Conservation (phyloP, 1,140 invertebrate species). For the Caenorhabditis remanei region DNA sequence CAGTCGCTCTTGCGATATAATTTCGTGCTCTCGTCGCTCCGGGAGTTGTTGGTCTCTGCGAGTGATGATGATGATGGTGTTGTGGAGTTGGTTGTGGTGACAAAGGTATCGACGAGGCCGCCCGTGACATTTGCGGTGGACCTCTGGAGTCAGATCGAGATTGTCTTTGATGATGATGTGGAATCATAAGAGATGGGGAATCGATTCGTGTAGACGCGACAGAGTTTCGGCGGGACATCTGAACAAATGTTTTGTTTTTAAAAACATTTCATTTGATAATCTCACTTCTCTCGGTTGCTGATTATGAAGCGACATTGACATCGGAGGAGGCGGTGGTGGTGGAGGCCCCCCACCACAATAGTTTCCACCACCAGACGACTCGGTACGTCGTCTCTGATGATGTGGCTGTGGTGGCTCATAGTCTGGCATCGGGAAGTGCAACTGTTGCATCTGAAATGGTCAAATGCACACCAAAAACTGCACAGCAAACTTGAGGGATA, state of each 20-base stretch:
- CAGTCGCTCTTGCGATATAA: slow-evolving; percentile 68
- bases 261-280: neutral
- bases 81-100: slow-evolving; percentile 41
- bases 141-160: slow-evolving; percentile 58
- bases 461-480: slow-evolving; percentile 35
- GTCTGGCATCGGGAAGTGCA: slow-evolving; percentile 59
- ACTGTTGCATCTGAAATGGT: slow-evolving; percentile 52
- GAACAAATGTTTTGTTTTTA: neutral
- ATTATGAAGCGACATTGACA: neutral
- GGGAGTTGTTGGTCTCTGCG: slow-evolving; percentile 53
- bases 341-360: slow-evolving; percentile 12
- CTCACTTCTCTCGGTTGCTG: slow-evolving; percentile 40
- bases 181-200: slow-evolving; percentile 14
- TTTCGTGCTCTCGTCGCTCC: slow-evolving; percentile 68
- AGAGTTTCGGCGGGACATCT: slow-evolving; percentile 61
- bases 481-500: slow-evolving; percentile 30
- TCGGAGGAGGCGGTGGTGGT: slow-evolving; percentile 2
- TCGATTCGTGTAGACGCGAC: slow-evolving; percentile 55
- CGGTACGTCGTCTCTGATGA: slow-evolving; percentile 12
- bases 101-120: slow-evolving; percentile 51
- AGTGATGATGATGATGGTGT: slow-evolving; percentile 29
- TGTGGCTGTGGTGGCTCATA: slow-evolving; percentile 50
- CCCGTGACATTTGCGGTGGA: slow-evolving; percentile 5
- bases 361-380: neutral
- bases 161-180: slow-evolving; percentile 55